phyloP scores from a whole-genome alignment of 2,113 vertebrate genomes.

The Silurus asotus region DNA sequence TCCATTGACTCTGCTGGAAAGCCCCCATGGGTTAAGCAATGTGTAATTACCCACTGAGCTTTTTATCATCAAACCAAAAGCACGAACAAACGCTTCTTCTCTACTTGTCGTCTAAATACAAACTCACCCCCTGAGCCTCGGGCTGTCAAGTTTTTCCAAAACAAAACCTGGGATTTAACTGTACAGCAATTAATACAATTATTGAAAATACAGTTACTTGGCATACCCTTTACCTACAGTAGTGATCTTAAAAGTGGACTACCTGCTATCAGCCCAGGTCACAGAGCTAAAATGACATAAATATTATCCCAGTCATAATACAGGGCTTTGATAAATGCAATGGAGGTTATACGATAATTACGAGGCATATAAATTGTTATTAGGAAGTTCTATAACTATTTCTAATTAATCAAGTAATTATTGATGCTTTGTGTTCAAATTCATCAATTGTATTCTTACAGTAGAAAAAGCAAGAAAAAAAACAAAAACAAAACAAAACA shows the following conservation, averaged over 20 bases:
- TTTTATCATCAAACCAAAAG: conserved; percentile 54
- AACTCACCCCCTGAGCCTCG: conserved; percentile 49
- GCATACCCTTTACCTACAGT: neutral
- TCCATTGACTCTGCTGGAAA: conserved; percentile 77
- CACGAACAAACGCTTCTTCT: conserved; percentile 68
- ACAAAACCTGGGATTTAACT: conserved; percentile 35
- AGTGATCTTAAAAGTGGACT: neutral
- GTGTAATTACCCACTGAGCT: conserved; percentile 64
- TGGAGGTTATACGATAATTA: neutral
- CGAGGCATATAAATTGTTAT: neutral
- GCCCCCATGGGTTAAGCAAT: conserved; percentile 66
- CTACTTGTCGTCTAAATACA: conserved; percentile 55
- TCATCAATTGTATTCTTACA: neutral
- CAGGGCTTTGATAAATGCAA: neutral
- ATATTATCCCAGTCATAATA: neutral
- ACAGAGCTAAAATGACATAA: neutral
- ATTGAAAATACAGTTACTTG: neutral
- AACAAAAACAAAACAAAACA: neutral
- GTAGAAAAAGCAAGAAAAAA: neutral
- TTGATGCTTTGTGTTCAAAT: neutral
- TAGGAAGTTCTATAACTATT: too few relatives aligned
- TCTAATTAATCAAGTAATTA: too few relatives aligned
- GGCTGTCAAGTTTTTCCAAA: conserved; percentile 52
- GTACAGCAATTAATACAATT: neutral
- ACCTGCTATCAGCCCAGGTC: neutral